Conservation (phyloP, 92 coral and sea anemone species). For the Umimayanthus kanabou region DNA sequence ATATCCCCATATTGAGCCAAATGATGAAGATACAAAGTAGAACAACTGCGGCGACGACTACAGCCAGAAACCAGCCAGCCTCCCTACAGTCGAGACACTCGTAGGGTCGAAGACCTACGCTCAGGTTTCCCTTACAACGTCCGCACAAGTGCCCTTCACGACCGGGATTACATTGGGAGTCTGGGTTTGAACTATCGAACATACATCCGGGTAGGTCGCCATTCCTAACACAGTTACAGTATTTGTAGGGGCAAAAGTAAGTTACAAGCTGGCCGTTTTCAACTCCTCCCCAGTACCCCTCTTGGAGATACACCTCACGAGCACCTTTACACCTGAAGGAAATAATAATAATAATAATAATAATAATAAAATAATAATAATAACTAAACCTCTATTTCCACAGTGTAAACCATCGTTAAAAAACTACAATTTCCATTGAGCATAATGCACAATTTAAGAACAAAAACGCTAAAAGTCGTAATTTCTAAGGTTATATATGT, state of each 20-base stretch:
- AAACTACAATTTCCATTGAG: too few species aligned
- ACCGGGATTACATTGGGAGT: slow-evolving; percentile 69
- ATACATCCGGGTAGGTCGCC: slow-evolving; percentile 69
- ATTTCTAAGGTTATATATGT: too few species aligned
- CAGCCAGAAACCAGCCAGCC: slow-evolving; percentile 64
- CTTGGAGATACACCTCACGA: slow-evolving; percentile 68
- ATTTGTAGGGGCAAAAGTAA: slow-evolving; percentile 80
- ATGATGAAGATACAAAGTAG: slow-evolving; percentile 67
- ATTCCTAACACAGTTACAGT: slow-evolving; percentile 67
- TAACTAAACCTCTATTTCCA: too few species aligned
- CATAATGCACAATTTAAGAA: too few species aligned
- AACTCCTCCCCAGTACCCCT: slow-evolving; percentile 95
- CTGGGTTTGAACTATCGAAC: slow-evolving; percentile 63
- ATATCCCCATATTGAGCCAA: slow-evolving; percentile 86
- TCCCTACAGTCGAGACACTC: slow-evolving; percentile 64
- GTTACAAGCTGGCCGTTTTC: slow-evolving; percentile 67
- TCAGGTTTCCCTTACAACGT: slow-evolving; percentile 59
- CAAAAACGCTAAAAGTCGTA: too few species aligned
- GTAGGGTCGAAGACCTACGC: slow-evolving; percentile 70
- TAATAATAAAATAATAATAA: too few species aligned
- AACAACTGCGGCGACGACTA: slow-evolving; percentile 58
- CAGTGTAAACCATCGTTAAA: too few species aligned
- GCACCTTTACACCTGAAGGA: slow-evolving; percentile 64
- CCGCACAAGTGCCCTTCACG: slow-evolving; percentile 88
- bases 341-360: too few species aligned